These are phyloP conservation scores for Metopolophium dirhodum DNA, from an alignment of 1,140 invertebrate genomes.

Conservation along the genomic window DNA sequence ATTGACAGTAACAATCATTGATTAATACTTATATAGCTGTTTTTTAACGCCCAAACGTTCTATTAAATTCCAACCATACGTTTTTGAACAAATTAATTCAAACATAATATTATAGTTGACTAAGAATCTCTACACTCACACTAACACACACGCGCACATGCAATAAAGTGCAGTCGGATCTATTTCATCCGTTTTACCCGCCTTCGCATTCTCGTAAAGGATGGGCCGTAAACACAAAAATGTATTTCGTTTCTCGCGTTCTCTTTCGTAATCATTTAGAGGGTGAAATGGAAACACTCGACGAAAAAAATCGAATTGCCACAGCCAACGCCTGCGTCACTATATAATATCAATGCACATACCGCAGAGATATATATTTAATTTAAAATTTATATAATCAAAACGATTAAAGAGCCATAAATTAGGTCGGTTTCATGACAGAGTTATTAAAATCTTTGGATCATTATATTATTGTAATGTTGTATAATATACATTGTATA, in stretches of 20 bases:
- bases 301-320: background rate
- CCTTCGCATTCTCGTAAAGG: background rate
- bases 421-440: background rate
- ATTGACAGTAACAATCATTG: background rate
- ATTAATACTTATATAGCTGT: background rate
- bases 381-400: background rate
- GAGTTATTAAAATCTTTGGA: background rate
- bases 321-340: background rate
- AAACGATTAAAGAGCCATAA: background rate
- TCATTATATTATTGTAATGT: background rate
- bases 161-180: background rate
- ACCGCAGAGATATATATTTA: background rate
- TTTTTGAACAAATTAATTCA: conserved; percentile 28
- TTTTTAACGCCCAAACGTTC: background rate
- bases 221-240: background rate
- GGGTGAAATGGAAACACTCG: conserved; percentile 4
- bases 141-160: too few species aligned
- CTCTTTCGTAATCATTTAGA: background rate
- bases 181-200: background rate
- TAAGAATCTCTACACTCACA: background rate
- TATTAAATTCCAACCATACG: background rate
- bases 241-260: background rate
- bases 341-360: background rate
- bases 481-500: background rate
- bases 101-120: background rate